These are phyloP conservation scores for Microhierax caerulescens DNA, from an alignment of 2,797 vertebrate genomes.

Conservation along the genomic window DNA sequence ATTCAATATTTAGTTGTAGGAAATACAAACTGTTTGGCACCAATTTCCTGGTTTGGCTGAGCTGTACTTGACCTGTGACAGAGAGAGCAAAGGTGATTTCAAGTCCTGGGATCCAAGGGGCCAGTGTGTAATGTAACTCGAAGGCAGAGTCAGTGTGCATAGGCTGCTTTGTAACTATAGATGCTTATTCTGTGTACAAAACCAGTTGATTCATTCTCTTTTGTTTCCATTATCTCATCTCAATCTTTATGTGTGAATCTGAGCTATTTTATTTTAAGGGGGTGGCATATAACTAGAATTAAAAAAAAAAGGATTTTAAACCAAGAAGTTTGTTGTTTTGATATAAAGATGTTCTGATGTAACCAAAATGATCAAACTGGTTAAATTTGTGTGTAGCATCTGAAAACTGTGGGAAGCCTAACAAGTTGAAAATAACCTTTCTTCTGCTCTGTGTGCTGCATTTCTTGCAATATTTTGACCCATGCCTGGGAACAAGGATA, in stretches of 20 bases:
- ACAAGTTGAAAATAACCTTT: not conserved
- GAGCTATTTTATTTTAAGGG: not conserved
- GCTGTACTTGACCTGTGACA: constrained; percentile 9
- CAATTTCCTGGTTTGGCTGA: constrained; percentile 24
- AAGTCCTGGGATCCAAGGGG: not conserved
- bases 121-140: not conserved
- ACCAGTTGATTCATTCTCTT: not conserved
- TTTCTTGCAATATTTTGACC: not conserved
- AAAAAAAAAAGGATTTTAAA: not conserved
- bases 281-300: not conserved
- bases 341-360: not conserved
- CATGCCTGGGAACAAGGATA: not conserved
- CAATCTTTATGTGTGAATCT: not conserved
- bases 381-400: not conserved
- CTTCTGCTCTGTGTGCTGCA: not conserved
- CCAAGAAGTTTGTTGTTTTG: not conserved
- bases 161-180: not conserved
- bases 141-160: not conserved
- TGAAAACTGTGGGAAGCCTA: not conserved
- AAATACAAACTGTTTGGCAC: constrained; percentile 35
- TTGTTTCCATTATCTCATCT: constrained; percentile 26
- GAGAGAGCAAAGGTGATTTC: constrained; percentile 33
- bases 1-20: constrained; percentile 7
- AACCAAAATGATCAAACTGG: not conserved
- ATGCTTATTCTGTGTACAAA: constrained; percentile 13